Base-by-base conservation (phyloP, 2,888 invertebrate genomes). In the Mesochorus sp. region DNA sequence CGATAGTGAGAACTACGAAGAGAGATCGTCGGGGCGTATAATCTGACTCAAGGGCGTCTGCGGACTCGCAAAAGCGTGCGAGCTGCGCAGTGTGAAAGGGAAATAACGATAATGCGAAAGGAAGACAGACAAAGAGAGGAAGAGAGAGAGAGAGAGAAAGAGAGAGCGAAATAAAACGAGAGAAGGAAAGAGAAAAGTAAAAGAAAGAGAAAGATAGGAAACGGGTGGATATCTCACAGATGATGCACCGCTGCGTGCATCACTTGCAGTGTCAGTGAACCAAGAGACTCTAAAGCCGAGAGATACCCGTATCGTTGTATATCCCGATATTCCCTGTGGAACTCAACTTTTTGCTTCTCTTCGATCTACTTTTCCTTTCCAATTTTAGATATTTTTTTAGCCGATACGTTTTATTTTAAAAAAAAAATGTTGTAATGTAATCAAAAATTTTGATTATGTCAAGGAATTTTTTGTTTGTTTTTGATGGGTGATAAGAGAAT, bases 21-120 rank as follows among this genome's bases (percentile, higher is more conserved):
- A 55, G 73, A 73, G 71, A 76, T 66, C 73, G 75, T 66, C 74
- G 28, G 80, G 83, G 84, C 82, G 84, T 88, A 86, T 87, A 88
- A 88, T 88, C 88, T 85, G 86, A 88, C 87, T 88, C 88, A 88
- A 88, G 88, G 88, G 87, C 87, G 86, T 88, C 88, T 87, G 37
- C 4, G 87, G 84, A 84, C 85, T 83, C 39, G 76, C 64, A 85
- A 86, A 85, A 86, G 76, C 53, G n/a, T n/a, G 55, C 62, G 75
- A 74, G 78, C 67, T 74, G 78, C 80, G 79, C 81, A 67, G 62
- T 51, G 61, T 76, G 62, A 51, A 59, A 80, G 77, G 39, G 80
- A 76, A 78, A 42, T 61, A 72, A 68, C 28, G 53, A 26, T 12
- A 8, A 17, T 17, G 59, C 59, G 55, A 51, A 57, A 21, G 72